Conservation (phyloP, 37 sponge, comb jelly and placozoan species). For the Hormiphora californensis region DNA sequence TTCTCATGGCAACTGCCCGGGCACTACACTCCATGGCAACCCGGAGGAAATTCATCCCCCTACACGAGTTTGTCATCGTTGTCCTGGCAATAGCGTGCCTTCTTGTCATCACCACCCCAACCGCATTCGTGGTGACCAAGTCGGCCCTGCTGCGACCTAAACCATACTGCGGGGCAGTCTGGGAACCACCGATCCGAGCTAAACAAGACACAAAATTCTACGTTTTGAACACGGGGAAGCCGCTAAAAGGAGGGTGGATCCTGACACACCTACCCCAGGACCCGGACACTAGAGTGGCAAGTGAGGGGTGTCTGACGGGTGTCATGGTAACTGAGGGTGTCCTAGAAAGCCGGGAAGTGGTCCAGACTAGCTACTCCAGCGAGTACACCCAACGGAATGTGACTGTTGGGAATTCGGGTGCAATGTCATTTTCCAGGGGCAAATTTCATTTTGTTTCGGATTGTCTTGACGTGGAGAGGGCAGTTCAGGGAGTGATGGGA, state of each 20-base stretch:
- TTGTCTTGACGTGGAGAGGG: conserved; percentile 10
- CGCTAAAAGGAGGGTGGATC: neutral
- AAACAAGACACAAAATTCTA: conserved; percentile 2
- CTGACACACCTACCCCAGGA: neutral
- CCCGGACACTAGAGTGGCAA: neutral
- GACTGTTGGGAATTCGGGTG: neutral
- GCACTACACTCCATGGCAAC: neutral
- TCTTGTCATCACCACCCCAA: conserved; percentile 5
- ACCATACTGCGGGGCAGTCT: conserved; percentile 37
- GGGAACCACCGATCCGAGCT: neutral
- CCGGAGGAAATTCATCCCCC: neutral
- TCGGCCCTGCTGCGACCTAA: conserved; percentile 13
- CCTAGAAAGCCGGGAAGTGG: neutral
- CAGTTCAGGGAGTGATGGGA: neutral
- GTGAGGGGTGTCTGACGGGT: neutral
- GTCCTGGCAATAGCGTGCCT: neutral
- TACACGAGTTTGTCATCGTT: neutral
- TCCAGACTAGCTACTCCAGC: neutral
- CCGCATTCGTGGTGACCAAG: neutral
- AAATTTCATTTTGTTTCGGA: conserved; percentile 11
- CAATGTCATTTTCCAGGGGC: neutral
- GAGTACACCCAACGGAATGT: neutral
- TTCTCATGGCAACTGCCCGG: neutral
- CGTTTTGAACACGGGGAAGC: neutral
- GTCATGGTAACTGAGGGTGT: neutral